Conservation (phyloP, 2,113 vertebrate species). For the Synchiropus splendidus region DNA sequence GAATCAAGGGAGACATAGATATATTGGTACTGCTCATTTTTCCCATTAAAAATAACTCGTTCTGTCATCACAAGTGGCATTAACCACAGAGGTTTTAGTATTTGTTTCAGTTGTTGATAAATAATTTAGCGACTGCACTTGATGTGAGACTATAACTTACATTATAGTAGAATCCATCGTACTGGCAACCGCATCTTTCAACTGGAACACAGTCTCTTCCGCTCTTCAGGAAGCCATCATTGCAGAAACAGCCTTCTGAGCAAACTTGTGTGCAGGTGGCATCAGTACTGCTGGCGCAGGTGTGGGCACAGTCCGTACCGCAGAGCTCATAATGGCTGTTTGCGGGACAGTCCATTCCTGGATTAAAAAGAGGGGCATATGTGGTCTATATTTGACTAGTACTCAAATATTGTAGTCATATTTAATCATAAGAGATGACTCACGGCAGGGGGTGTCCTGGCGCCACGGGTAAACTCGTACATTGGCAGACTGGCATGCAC, state of each 20-base stretch:
- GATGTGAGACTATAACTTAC: slow-evolving; percentile 6
- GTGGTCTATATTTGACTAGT: neutral
- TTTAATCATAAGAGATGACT: slow-evolving; percentile 20
- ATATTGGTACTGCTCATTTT: no score
- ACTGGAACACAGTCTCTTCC: slow-evolving; percentile 53
- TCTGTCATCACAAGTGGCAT: no score
- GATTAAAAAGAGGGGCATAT: neutral
- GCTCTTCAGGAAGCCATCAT: slow-evolving; percentile 56
- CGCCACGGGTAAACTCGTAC: slow-evolving; percentile 50
- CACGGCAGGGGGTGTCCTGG: slow-evolving; percentile 47
- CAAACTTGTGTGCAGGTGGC: slow-evolving; percentile 39
- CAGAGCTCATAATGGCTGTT: slow-evolving; percentile 61
- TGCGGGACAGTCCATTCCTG: slow-evolving; percentile 40
- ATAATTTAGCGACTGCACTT: no score
- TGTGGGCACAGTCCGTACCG: slow-evolving; percentile 46
- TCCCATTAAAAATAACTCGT: no score
- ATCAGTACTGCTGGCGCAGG: slow-evolving; percentile 37
- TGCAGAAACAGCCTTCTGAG: slow-evolving; percentile 61
- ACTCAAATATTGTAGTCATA: neutral
- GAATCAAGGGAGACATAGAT: no score
- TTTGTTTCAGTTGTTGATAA: no score
- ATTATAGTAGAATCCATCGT: slow-evolving; percentile 49
- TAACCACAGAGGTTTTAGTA: no score
- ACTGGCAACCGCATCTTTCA: slow-evolving; percentile 63
- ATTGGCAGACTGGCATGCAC: slow-evolving; percentile 50